Conservation (phyloP, 2,888 invertebrate species). For the Polylopha cassiicola region DNA sequence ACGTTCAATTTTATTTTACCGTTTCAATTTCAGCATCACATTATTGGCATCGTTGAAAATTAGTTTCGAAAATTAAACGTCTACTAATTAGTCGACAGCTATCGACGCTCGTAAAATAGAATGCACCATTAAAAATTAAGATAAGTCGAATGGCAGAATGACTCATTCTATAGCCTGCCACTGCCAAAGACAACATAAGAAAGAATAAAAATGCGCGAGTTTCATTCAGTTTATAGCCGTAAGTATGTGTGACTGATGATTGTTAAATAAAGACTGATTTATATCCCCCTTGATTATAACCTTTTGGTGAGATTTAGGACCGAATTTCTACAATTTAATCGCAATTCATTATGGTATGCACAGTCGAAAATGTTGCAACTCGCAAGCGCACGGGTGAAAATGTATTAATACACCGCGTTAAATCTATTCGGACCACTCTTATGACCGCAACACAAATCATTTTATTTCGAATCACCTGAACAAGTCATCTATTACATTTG, state of each 20-base stretch:
- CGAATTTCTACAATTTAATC: too few relatives aligned
- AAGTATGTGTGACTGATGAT: conserved; percentile 19
- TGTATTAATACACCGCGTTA: conserved; percentile 20
- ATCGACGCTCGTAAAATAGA: conserved; percentile 55
- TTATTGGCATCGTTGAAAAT: conserved; percentile 15
- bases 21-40: too few relatives aligned
- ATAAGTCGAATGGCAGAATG: conserved; percentile 59
- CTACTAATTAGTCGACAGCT: conserved; percentile 46
- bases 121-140: conserved; percentile 44
- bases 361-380: too few relatives aligned
- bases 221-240: conserved; percentile 19
- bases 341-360: too few relatives aligned
- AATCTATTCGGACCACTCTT: conserved; percentile 16
- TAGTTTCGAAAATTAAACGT: conserved; percentile 16
- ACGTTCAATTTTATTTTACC: too few relatives aligned
- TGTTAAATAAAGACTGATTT: too few relatives aligned
- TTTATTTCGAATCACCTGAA: conserved; percentile 22
- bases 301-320: too few relatives aligned
- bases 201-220: conserved; percentile 29
- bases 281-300: too few relatives aligned
- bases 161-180: conserved; percentile 39
- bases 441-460: conserved; percentile 21
- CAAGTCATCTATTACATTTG: conserved; percentile 21
- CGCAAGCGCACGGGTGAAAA: too few relatives aligned
- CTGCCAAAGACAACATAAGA: conserved; percentile 49